Conservation (phyloP, 30 jellyfish, hydroid and myxozoan genomes). For the Pseudorhiza aurosa region DNA sequence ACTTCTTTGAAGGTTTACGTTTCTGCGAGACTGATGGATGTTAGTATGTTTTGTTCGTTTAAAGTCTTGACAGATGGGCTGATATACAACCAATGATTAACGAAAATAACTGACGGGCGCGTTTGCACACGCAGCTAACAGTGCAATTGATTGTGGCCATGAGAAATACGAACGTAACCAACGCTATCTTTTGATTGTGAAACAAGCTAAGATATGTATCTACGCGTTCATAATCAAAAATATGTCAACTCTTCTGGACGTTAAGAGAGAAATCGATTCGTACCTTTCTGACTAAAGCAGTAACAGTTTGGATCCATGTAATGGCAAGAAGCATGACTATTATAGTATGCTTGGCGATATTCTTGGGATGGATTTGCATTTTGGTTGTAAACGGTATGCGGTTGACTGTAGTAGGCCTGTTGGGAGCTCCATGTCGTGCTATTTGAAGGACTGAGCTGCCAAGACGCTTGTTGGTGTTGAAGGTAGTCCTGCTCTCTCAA, state of each 20-base stretch:
- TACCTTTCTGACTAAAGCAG: conserved; percentile 75
- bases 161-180: no score
- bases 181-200: no score
- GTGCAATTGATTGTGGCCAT: no score
- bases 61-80: no score
- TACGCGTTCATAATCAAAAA: no score
- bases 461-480: conserved; percentile 59
- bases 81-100: no score
- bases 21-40: no score
- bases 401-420: conserved; percentile 63
- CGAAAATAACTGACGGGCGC: no score
- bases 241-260: not conserved
- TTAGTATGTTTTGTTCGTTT: no score
- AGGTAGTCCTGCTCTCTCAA: conserved; percentile 75
- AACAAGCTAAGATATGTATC: no score
- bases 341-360: conserved; percentile 63
- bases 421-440: conserved; percentile 58
- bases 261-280: conserved; percentile 35
- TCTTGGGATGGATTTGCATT: conserved; percentile 32
- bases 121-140: no score
- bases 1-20: no score
- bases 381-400: conserved; percentile 45
- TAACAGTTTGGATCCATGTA: conserved; percentile 80
- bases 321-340: conserved; percentile 78
- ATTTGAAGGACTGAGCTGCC: conserved; percentile 69